A percentile compares a stretch with the other conserved stretches of the same genome.
phyloP scores from a whole-genome alignment of 2,888 invertebrate genomes.

The Oegoconia quadripuncta region DNA sequence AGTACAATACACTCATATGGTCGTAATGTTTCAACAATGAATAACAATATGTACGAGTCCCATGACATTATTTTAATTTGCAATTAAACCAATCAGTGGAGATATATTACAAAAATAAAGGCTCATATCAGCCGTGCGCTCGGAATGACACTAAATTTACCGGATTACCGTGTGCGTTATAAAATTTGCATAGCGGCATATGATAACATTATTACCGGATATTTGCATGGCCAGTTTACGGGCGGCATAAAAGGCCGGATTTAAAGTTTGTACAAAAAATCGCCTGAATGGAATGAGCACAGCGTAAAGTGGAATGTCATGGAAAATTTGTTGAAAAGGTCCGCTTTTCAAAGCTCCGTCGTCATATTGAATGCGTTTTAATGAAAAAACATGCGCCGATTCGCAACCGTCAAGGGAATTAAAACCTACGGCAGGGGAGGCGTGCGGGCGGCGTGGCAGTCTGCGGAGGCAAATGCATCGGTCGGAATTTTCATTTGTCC shows the following conservation, averaged over 20 bases:
- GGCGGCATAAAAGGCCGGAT: slow-evolving; percentile 36
- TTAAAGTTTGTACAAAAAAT: slow-evolving; percentile 48
- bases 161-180: slow-evolving; percentile 11
- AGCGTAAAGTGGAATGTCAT: slow-evolving; percentile 65
- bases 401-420: slow-evolving; percentile 78
- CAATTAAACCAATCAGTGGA: too few species aligned
- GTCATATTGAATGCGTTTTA: slow-evolving; percentile 79
- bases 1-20: too few species aligned
- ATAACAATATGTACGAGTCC: too few species aligned
- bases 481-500: slow-evolving; percentile 69
- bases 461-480: slow-evolving; percentile 59
- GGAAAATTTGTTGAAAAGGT: slow-evolving; percentile 74
- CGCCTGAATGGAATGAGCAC: slow-evolving; percentile 53
- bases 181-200: slow-evolving; percentile 22
- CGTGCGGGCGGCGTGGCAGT: slow-evolving; percentile 42
- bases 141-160: slow-evolving; percentile 8
- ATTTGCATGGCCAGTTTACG: slow-evolving; percentile 21
- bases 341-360: slow-evolving; percentile 73
- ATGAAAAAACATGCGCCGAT: slow-evolving; percentile 79
- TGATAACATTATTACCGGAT: slow-evolving; percentile 22
- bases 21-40: too few species aligned
- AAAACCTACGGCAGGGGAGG: slow-evolving; percentile 56
- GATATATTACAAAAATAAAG: too few species aligned
- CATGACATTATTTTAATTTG: too few species aligned
- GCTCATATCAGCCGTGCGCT: too few species aligned